phyloP scores from a whole-genome alignment of 2,797 vertebrate species.

The Gymnoscopelus microlampas region DNA sequence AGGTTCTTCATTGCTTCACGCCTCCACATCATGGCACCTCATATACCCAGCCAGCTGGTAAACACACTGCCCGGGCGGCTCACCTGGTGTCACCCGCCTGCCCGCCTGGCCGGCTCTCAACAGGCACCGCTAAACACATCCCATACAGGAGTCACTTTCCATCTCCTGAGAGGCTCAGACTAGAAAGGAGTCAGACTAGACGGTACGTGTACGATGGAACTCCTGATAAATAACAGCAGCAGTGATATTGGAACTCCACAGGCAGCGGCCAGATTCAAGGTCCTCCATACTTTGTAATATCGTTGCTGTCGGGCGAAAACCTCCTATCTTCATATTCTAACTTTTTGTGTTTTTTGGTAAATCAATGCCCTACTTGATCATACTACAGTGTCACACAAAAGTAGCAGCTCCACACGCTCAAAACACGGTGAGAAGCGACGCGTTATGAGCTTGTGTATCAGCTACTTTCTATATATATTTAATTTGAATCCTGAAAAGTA shows the following conservation, averaged over 20 bases:
- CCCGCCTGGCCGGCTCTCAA: conserved; percentile 12
- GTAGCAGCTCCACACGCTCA: too few species aligned
- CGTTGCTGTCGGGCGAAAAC: conserved; percentile 38
- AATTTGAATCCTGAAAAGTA: too few species aligned
- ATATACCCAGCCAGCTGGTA: conserved; percentile 42
- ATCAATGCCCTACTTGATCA: too few species aligned
- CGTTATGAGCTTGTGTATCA: too few species aligned
- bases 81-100: conserved; percentile 36
- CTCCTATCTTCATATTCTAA: too few species aligned
- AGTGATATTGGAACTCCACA: conserved; percentile 51
- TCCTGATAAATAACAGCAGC: conserved; percentile 58
- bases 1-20: conserved; percentile 50
- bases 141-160: conserved; percentile 31
- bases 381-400: too few species aligned
- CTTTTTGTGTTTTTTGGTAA: too few species aligned
- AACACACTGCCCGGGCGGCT: conserved; percentile 29
- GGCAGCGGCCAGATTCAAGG: conserved; percentile 45
- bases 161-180: background rate
- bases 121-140: conserved; percentile 19
- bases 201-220: conserved; percentile 33
- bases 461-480: too few species aligned
- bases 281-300: conserved; percentile 39
- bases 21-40: conserved; percentile 21
- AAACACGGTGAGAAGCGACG: too few species aligned
- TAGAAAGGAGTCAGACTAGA: conserved; percentile 13